Evolutionary conservation across 2,888 invertebrate species (phyloP), one percentile per base, ranked within the genome.

Genomic region (Netelia fuscicornis): DNA sequence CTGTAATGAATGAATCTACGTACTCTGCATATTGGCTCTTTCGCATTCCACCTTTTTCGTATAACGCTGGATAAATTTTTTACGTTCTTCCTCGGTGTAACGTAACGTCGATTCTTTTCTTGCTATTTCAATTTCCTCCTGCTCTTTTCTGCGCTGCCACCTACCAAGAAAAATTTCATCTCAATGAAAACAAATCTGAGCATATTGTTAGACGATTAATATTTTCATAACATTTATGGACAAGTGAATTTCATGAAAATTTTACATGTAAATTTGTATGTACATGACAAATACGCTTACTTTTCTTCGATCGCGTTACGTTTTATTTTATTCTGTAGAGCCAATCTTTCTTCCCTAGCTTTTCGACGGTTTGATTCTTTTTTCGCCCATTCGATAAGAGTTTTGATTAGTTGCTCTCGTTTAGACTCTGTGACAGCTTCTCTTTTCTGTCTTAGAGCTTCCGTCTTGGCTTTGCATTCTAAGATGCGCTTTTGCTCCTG

Each of bases 51-150:
- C 85, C 86, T 90, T 91, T n/a, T 86, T 81, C 58, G 89, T 90
- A 58, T 92, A 92, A n/a, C 86, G 62, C 65, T 89, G 23, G 62
- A 93, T 89, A 79, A 89, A 90, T 42, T 86, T 81, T 62, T 86
- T 71, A 1, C 91, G 88, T 58, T 88, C 86, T 23, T 86, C 78
- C 25, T 89, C 76, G n/a, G 88, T 84, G 56, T 86, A 88, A 37
- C 86, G 17, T 8, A 89, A 25, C 3, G 90, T 81, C 42, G 86
- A 76, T 68, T 90, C 62, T 68, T 91, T 90, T 42, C 86, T 89
- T 11, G 87, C 86, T 3, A 92, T 89, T 75, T 89, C 86, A 23
- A 86, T 67, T 76, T 87, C 78, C 58, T 92, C 91, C 60, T 88
- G 86, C 23, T 88, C 85, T n/a, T 86, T 86, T 64, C 87, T 90